Evolutionary conservation across 2,113 vertebrate genomes (phyloP).

Genomic region (Penelope pileata): DNA sequence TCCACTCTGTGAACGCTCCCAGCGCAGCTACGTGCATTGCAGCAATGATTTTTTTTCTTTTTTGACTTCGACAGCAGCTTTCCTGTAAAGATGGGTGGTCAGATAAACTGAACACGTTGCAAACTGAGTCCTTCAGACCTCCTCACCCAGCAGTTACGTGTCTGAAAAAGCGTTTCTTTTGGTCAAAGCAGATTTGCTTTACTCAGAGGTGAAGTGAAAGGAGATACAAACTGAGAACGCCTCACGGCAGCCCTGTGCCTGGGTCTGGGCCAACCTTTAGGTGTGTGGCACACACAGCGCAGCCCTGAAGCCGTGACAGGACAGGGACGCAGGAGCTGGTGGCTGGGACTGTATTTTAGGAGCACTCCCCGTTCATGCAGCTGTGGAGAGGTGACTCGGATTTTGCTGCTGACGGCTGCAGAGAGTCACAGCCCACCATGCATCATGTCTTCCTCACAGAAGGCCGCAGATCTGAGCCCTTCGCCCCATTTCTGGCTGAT

Average conservation of each 20-base stretch:
- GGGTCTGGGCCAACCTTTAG: not conserved
- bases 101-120: not conserved
- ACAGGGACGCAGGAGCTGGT: not conserved
- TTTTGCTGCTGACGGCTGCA: constrained; percentile 19
- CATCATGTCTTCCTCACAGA: not conserved
- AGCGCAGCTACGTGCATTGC: not conserved
- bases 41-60: not conserved
- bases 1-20: not conserved
- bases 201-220: not conserved
- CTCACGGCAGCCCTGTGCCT: not conserved
- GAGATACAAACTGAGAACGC: not conserved
- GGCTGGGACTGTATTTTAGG: not conserved
- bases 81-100: not conserved
- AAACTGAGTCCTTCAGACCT: not conserved
- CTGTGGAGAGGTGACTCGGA: constrained; percentile 54
- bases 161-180: not conserved
- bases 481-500: not conserved
- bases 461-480: not conserved
- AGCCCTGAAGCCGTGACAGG: not conserved
- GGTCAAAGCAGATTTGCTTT: not conserved
- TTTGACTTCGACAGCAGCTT: not conserved
- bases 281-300: rapidly evolving
- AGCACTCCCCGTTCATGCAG: not conserved
- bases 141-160: not conserved
- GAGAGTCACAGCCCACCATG: not conserved